Evolutionary conservation across 1,140 invertebrate species (phyloP), one percentile per base, ranked within the genome.

Genomic region (Diprion similis): DNA sequence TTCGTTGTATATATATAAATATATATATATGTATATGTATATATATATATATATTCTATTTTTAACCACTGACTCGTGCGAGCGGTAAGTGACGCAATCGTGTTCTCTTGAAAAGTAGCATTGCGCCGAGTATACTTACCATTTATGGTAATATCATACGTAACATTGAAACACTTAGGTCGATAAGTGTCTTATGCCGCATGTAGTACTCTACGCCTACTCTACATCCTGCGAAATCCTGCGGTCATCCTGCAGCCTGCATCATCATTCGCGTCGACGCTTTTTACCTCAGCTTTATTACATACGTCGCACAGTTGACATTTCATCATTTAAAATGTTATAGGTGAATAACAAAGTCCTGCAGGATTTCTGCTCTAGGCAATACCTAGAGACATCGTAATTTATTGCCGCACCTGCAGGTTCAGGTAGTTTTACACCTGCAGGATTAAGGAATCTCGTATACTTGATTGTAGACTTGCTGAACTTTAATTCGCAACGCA

Each of bases 51-150:
- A 48, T 71, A 80, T 83, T 83, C 85, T 87, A 87, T 86, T 86
- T 87, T 87, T 86, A 86, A 86, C 83, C 83, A 71, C 51, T 85
- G 84, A 85, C 80, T 83, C 80, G 78, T 80, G 78, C 79, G 73
- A 76, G 77, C 76, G 78, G 45, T 37, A 37, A 73, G 73, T 85
- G 84, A 86, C 80, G 83, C 79, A 86, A 86, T 59, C 51, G 11
- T 59, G 51, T 59, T 59, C 51, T 59, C 51, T 59, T 59, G 51
- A 59, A 59, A 59, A 59, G 51, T 59, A 59, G 51, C 51, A 59
- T 59, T 59, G 51, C 51, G 51, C 11, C 51, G 51, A 59, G 51
- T 59, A 59, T 59, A 59, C 51, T 59, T 59, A 59, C 51, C 51
- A 59, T 59, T 15, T 59, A 59, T 59, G 51, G 51, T 59, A 59